These are phyloP conservation scores for Dione vanillae DNA, from an alignment of 2,888 invertebrate species.

Conservation along the genomic window DNA sequence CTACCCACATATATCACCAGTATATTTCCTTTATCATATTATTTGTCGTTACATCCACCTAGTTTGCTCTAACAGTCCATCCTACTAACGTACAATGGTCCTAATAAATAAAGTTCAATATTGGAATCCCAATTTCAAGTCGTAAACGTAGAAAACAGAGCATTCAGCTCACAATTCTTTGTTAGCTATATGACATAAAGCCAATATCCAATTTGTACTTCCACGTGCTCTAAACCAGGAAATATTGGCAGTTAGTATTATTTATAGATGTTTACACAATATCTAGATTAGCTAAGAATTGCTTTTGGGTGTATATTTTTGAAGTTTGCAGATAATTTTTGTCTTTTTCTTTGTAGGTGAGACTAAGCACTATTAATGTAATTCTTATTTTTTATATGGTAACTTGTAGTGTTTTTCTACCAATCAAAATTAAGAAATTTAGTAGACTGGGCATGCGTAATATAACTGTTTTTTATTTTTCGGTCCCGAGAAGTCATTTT, in stretches of 20 bases:
- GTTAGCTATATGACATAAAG: constrained; percentile 16
- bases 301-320: not conserved
- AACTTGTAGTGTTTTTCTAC: too few species aligned
- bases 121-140: constrained; percentile 9
- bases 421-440: too few species aligned
- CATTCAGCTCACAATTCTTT: constrained; percentile 5
- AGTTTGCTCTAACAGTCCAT: too few species aligned
- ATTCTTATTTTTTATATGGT: not conserved
- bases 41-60: too few species aligned
- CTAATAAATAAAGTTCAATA: not conserved
- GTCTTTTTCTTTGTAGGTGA: not conserved
- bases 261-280: constrained; percentile 10
- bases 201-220: constrained; percentile 25
- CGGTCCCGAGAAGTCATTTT: too few species aligned
- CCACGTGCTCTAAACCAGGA: constrained; percentile 4
- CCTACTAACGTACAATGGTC: too few species aligned
- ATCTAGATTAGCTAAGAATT: not conserved
- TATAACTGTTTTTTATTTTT: too few species aligned
- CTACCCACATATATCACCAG: too few species aligned
- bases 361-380: not conserved
- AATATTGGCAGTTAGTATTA: constrained; percentile 10
- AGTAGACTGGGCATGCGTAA: too few species aligned
- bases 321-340: not conserved
- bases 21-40: too few species aligned
- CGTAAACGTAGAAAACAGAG: constrained; percentile 10